Percentiles rank a stretch among this genome's conserved stretches.
phyloP scores from a whole-genome alignment of 2,888 invertebrate genomes.

The Graphium colonna region DNA sequence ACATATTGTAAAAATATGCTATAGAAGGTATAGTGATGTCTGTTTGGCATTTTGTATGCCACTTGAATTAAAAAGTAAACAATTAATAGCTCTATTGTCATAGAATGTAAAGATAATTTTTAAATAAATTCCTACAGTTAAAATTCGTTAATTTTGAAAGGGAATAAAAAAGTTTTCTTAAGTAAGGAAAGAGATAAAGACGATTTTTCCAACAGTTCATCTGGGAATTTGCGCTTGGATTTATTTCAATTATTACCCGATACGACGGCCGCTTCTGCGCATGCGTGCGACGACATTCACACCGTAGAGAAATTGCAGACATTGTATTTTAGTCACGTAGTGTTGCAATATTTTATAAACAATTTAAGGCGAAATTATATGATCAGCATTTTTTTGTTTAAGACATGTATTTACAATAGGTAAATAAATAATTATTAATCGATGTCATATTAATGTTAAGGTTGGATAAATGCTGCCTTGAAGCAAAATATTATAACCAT shows the following conservation, averaged over 20 bases:
- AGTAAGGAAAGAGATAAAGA: constrained; percentile 50
- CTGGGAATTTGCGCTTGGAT: constrained; percentile 56
- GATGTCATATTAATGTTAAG: no score
- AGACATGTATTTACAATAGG: no score
- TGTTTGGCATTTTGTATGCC: no score
- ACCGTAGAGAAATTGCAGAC: constrained; percentile 37
- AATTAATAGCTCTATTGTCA: no score
- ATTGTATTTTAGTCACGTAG: not conserved
- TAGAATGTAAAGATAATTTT: no score
- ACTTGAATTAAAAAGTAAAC: no score
- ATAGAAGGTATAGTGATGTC: no score
- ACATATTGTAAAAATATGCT: not conserved
- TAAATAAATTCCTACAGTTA: no score
- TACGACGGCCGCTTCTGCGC: constrained; percentile 46
- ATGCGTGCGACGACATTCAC: constrained; percentile 58
- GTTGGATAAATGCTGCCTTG: no score
- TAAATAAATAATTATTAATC: no score
- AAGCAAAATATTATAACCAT: no score
- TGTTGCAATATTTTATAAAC: not conserved
- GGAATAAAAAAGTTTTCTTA: constrained; percentile 30
- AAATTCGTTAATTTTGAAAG: constrained; percentile 25
- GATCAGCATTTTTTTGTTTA: no score
- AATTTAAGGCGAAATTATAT: not conserved
- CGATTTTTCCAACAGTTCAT: constrained; percentile 56
- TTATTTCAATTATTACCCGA: constrained; percentile 77